Conservation (phyloP, 2,888 invertebrate species). For the Eilema caniola region DNA sequence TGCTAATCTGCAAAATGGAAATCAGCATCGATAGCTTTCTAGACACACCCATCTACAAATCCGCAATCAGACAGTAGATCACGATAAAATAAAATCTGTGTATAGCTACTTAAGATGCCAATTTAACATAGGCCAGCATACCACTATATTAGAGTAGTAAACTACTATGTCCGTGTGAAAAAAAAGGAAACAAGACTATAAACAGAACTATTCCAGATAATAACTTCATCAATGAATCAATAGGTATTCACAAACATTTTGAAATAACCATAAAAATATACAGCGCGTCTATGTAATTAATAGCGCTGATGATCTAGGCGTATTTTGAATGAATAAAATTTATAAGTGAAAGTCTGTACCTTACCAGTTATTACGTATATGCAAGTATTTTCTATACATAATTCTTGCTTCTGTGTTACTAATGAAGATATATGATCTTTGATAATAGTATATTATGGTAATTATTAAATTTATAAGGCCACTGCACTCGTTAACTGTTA, state of each 20-base stretch:
- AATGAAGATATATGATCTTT: not conserved
- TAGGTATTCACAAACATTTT: conserved; percentile 34
- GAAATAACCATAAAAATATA: conserved; percentile 38
- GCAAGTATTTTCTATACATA: conserved; percentile 14
- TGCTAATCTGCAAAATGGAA: not conserved
- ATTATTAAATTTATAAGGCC: not conserved
- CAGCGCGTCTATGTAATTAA: conserved; percentile 35
- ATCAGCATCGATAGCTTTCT: not conserved
- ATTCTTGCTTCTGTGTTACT: conserved; percentile 28
- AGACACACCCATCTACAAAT: not conserved
- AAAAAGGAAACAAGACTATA: conserved; percentile 1
- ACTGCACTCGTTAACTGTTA: not conserved
- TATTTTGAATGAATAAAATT: conserved; percentile 25
- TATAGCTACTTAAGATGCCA: not conserved
- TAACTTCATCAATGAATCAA: conserved; percentile 29
- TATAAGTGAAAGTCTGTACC: conserved; percentile 45
- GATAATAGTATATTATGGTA: not conserved
- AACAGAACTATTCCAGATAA: conserved; percentile 9
- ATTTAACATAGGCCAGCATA: not conserved
- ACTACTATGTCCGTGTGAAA: not conserved
- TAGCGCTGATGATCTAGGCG: conserved; percentile 26
- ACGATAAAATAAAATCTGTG: not conserved
- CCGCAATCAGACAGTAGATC: not conserved
- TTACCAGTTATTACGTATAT: conserved; percentile 24
- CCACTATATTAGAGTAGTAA: not conserved